Conservation (phyloP, 1,140 invertebrate species). For the Orchestia grillus region DNA sequence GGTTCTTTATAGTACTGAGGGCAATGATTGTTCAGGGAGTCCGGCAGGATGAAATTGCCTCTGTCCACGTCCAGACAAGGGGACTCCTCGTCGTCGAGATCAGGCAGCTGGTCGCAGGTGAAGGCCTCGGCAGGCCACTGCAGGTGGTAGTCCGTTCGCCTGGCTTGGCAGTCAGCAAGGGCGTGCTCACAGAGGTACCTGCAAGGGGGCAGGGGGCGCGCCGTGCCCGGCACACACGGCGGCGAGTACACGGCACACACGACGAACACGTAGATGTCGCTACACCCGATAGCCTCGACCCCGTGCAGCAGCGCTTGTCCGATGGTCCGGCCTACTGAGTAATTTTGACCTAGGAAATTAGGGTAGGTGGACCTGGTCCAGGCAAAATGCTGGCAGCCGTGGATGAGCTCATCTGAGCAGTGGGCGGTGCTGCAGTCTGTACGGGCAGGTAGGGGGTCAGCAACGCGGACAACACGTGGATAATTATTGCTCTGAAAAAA, state of each 20-base stretch:
- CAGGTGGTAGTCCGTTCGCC: conserved; percentile 59
- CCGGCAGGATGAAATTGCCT: conserved; percentile 62
- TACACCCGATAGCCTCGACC: conserved; percentile 62
- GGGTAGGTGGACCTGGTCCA: conserved; percentile 62
- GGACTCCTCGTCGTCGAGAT: conserved; percentile 53
- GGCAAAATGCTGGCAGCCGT: conserved; percentile 62
- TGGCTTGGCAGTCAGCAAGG: conserved; percentile 57
- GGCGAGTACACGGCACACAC: conserved; percentile 64
- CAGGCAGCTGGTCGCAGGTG: conserved; percentile 60
- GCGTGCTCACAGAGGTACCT: conserved; percentile 63
- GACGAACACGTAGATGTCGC: conserved; percentile 61
- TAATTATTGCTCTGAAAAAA: neutral
- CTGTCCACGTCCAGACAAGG: conserved; percentile 63
- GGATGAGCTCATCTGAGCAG: conserved; percentile 59
- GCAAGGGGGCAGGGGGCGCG: conserved; percentile 63
- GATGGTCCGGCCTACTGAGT: conserved; percentile 43
- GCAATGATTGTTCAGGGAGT: conserved; percentile 57
- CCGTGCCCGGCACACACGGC: conserved; percentile 61
- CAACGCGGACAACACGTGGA: neutral
- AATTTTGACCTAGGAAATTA: conserved; percentile 61
- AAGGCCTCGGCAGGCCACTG: conserved; percentile 63
- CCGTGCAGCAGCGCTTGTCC: conserved; percentile 61
- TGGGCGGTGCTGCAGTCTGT: conserved; percentile 57
- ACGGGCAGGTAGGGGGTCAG: neutral
- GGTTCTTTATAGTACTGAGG: conserved; percentile 43